Base-by-base conservation (phyloP, 2,888 invertebrate species). In the Idaea straminata region DNA sequence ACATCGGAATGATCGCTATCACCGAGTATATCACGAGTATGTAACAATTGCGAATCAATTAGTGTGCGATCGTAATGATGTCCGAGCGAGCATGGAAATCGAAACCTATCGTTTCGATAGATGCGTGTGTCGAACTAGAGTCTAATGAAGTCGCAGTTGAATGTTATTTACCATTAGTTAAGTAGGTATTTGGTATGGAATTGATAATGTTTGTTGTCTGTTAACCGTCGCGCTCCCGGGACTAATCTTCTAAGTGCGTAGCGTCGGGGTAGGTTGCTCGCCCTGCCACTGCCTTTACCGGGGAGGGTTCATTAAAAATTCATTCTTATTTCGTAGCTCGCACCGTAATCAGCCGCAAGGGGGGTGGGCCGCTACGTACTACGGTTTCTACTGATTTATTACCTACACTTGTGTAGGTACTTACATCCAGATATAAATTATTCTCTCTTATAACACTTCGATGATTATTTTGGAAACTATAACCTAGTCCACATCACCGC, bases 231-330 rank as follows among this genome's bases (percentile, higher is more conserved):
- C 78, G 84, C 91, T 88, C 90, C 78, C 80, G 90, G 88, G 91
- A 88, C 91, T 92, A 92, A 92, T 92, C 91, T 92, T 83, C 88
- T 91, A 91, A 92, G 92, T 92, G 92, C 91, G 92, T 89, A 84
- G 81, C 84, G 82, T 81, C 73, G 73, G 73, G 69, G 68, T 64
- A 74, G 61, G 73, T 71, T 64, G 66, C 66, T 66, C 59, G 69
- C 64, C 57, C 66, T 65, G 74, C 73, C 76, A 72, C 66, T 66
- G 59, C 69, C 65, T 57, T 66, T 66, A 73, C 73, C 76, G 72
- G 79, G 80, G 80, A 78, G 77, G 78, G 79, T 84, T 92, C 91
- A 92, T 92, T 92, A 92, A 92, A 92, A 92, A 91, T 92, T 92
- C 91, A 92, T 92, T 92, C 92, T 91, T 91, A 89, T 89, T 92